Evolutionary conservation across 2,888 invertebrate species (phyloP), one percentile per base, ranked within the genome.

Genomic region (Actias luna): DNA sequence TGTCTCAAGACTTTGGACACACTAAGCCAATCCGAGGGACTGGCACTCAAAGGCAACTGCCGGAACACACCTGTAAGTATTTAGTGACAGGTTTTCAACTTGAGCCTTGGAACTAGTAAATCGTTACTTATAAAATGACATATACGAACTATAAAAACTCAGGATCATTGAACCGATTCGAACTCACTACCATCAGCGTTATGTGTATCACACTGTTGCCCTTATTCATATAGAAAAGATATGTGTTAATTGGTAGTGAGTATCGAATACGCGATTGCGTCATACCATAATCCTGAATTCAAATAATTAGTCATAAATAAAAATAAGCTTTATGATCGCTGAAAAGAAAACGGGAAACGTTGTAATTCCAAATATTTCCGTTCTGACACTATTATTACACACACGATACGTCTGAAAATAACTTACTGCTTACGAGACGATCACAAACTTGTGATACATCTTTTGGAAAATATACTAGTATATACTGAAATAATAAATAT

Each of bases 321-420:
- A 50, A 50, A 50, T 50, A 50, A 50, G 12, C n/a, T 25, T 50
- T 22, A 42, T 50, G 46, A 50, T 12, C 22, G 22, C 22, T 12
- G 25, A 25, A 50, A 0, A 10, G 46, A 50, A 29, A 55, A 55
- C 55, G 29, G 55, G 55, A 55, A 55, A 50, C 25, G 55, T 29
- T 29, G 55, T 16, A 55, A 55, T 55, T 55, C n/a, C 29, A 29
- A 55, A 55, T 29, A 55, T 55, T 55, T 55, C 55, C 55, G 55
- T 29, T 55, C 29, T 29, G n/a, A 2, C 4, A 16, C 29, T 50
- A 22, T 25, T 50, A 8, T 22, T 10, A 42, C 39, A 5, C 16
- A 16, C 14, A n/a, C 7, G 18, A 42, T 42, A 42, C n/a, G 18
- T 42, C 8, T 14, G 55, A 55, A 55, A 29, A 29, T 55, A 55